Evolutionary conservation across 2,797 vertebrate species (phyloP), one percentile per base, ranked within the genome.

Genomic region (Poecilia velifera): DNA sequence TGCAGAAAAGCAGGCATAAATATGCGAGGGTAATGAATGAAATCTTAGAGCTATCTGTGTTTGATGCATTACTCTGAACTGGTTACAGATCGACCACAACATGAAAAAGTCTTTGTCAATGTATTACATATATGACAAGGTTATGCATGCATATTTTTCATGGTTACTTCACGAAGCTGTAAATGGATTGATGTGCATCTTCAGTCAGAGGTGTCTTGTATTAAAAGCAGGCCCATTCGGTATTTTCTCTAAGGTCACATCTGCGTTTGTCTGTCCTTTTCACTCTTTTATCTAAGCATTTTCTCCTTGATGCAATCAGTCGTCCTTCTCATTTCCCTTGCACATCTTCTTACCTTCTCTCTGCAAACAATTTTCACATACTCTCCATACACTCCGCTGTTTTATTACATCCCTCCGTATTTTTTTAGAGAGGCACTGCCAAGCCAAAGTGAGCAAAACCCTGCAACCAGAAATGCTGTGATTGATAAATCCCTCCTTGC

Each of bases 401-500:
- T 86, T 87, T 74, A 72, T 84, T 72, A 71, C 80, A 74, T 77
- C 72, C 46, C 76, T 74, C 59, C 77, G 62, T 74, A 64, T 74
- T 79, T 41, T 34, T 88, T 77, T 66, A 47, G 51, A 73, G 70
- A 84, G 74, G 77, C 82, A 3, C 73, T 46, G 46, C 66, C 31
- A 62, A 39, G 68, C 49, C 39, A 22, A 73, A 79, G 78, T 81
- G 79, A 85, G 87, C 80, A 85, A 78, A 84, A 84, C 72, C 83
- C 88, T 84, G 85, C 84, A 88, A 82, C 87, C 79, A 59, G 81
- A 86, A 83, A 78, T 73, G 72, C 66, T 81, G 80, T 93, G 93
- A 94, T 94, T 94, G 93, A 94, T 94, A 92, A 94, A 91, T 91
- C 88, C 83, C 87, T 87, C 82, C 81, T 78, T 74, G 86, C 83